Percentiles rank a stretch among this genome's conserved stretches.
Evolutionary conservation across 2,113 vertebrate species (phyloP).

Genomic region (Osmerus eperlanus): DNA sequence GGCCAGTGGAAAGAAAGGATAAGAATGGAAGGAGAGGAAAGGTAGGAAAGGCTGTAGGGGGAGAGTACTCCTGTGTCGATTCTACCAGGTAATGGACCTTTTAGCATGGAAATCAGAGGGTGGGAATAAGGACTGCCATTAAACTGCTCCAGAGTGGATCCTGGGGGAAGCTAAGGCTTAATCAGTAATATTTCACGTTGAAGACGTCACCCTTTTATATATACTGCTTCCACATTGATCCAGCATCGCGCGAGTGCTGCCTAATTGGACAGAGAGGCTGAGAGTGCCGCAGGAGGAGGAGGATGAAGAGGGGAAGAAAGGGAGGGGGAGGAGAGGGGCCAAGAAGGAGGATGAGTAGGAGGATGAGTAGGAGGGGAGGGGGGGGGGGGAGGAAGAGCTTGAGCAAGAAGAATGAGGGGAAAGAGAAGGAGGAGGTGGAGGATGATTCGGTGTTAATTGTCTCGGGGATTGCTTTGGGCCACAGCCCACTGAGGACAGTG

Average conservation of each 20-base stretch:
- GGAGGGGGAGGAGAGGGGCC: not conserved
- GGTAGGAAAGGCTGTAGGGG: not conserved
- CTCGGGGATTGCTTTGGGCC: no score
- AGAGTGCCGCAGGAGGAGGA: not conserved
- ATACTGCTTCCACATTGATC: slow-evolving; percentile 36
- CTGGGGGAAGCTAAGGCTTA: slow-evolving; percentile 66
- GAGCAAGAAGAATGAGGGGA: not conserved
- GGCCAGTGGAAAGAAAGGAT: slow-evolving; percentile 2
- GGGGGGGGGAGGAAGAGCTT: not conserved
- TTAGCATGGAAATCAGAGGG: slow-evolving; percentile 60
- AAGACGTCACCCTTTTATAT: slow-evolving; percentile 69
- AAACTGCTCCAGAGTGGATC: slow-evolving; percentile 59
- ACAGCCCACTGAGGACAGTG: no score
- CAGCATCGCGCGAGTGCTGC: not conserved
- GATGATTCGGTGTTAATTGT: not conserved
- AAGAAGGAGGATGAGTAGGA: not conserved
- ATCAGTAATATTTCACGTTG: slow-evolving; percentile 74
- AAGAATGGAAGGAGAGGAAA: not conserved
- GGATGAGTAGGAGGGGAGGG: not conserved
- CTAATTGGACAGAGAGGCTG: not conserved
- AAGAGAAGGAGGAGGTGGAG: not conserved
- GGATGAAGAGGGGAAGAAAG: not conserved
- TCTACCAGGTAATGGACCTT: slow-evolving; percentile 54
- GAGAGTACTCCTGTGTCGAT: slow-evolving; percentile 33
- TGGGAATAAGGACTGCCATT: slow-evolving; percentile 50